phyloP scores from a whole-genome alignment of 2,888 invertebrate genomes.

The Agapostemon virescens region DNA sequence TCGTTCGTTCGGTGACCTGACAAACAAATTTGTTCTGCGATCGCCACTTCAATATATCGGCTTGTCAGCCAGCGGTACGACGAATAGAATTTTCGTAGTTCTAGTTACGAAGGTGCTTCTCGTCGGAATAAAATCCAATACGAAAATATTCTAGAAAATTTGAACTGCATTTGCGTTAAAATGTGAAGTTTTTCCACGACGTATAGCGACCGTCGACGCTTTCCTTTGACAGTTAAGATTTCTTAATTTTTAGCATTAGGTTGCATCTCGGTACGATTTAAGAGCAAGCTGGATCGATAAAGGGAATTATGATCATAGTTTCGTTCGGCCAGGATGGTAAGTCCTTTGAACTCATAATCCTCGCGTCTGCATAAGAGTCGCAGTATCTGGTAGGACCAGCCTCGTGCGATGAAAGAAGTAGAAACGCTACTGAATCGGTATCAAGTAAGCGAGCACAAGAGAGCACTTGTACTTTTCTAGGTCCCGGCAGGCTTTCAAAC shows the following conservation, averaged over 20 bases:
- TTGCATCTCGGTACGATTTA: neutral
- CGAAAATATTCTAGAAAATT: neutral
- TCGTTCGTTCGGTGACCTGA: neutral
- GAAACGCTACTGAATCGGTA: conserved; percentile 35
- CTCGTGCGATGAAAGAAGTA: conserved; percentile 26
- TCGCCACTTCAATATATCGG: neutral
- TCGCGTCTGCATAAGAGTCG: conserved; percentile 30
- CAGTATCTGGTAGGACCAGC: neutral
- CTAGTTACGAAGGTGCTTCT: neutral
- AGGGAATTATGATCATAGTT: conserved; percentile 12
- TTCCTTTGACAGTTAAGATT: too few species aligned
- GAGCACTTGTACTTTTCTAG: conserved; percentile 32
- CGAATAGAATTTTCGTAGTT: neutral
- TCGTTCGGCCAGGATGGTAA: conserved; percentile 4
- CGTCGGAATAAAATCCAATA: neutral
- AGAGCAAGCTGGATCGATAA: conserved; percentile 25
- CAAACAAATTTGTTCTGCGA: neutral
- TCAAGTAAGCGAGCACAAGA: conserved; percentile 30
- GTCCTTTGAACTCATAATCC: conserved; percentile 38
- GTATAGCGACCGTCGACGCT: too few species aligned
- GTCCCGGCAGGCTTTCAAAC: conserved; percentile 2
- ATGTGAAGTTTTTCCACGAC: too few species aligned
- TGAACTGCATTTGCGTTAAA: neutral
- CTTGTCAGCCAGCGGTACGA: neutral
- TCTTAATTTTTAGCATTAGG: too few species aligned